These are phyloP conservation scores for Bambusicola thoracicus DNA, from an alignment of 2,113 vertebrate genomes.

Conservation along the genomic window DNA sequence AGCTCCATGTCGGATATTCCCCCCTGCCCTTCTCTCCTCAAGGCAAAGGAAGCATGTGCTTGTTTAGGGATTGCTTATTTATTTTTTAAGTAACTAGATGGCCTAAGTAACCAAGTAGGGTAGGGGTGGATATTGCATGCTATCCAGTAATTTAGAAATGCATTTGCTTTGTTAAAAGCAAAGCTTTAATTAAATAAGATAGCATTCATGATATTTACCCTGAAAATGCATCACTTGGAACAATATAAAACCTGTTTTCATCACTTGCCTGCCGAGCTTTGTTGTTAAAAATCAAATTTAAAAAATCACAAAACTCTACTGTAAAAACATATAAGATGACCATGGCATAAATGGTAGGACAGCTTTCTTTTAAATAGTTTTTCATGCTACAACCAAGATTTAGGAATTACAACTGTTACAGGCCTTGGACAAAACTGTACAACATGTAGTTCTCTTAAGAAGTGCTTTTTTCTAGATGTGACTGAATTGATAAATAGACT, in stretches of 20 bases:
- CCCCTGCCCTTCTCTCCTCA: conserved; percentile 7
- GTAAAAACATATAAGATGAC: conserved; percentile 59
- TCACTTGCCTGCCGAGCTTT: conserved; percentile 32
- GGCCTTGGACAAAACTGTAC: conserved; percentile 23
- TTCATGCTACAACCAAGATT: conserved; percentile 37
- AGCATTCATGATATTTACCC: conserved; percentile 42
- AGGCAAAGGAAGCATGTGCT: conserved; percentile 60
- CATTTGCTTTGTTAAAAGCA: conserved; percentile 32
- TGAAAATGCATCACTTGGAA: conserved; percentile 57
- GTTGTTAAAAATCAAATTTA: conserved; percentile 11
- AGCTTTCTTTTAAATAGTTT: conserved; percentile 38
- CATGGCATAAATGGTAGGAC: conserved; percentile 48
- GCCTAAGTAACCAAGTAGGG: conserved; percentile 29
- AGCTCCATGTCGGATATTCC: background rate
- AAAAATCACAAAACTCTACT: conserved; percentile 5
- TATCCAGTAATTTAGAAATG: conserved; percentile 45
- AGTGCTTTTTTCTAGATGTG: conserved; percentile 49
- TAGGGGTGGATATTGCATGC: conserved; percentile 60
- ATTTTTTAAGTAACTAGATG: conserved; percentile 5
- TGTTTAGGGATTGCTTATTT: conserved; percentile 44
- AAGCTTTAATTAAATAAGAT: conserved; percentile 12
- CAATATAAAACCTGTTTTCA: conserved; percentile 18
- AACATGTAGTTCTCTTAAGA: background rate
- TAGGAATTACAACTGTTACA: background rate
- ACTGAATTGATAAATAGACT: conserved; percentile 55